These are phyloP conservation scores for Gobio occitaniae DNA, from an alignment of 2,797 vertebrate species.

Conservation along the genomic window DNA sequence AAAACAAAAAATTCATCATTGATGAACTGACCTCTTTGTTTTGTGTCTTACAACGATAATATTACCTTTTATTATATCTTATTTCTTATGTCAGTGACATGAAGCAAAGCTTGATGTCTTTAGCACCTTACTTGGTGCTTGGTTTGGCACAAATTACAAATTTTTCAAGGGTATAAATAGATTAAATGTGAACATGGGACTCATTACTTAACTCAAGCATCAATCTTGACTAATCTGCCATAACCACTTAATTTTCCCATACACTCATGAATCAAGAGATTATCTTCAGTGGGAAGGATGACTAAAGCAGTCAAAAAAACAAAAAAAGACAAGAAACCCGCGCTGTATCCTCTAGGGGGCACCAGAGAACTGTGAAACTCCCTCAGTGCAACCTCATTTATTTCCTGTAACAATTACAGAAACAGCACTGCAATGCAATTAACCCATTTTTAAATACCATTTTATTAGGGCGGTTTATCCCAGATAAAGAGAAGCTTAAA, in stretches of 20 bases:
- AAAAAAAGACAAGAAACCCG: not conserved
- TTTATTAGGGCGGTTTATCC: constrained; percentile 73
- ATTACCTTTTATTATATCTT: not conserved
- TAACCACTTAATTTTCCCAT: constrained; percentile 57
- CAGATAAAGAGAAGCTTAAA: constrained; percentile 66
- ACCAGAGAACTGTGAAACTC: constrained; percentile 63
- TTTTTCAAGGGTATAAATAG: constrained; percentile 16
- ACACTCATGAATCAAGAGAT: constrained; percentile 55
- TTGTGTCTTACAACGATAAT: not conserved
- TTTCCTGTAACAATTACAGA: constrained; percentile 67
- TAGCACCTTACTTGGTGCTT: not conserved
- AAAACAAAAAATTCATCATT: not conserved
- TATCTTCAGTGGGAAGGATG: constrained; percentile 36
- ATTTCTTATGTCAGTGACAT: not conserved
- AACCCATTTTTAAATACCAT: constrained; percentile 71
- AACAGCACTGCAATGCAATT: constrained; percentile 66
- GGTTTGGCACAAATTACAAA: not conserved
- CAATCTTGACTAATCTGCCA: constrained; percentile 55
- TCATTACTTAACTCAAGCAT: constrained; percentile 58
- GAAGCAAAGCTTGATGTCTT: not conserved
- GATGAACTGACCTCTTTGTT: not conserved
- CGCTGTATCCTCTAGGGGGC: constrained; percentile 58
- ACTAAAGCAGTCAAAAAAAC: not conserved
- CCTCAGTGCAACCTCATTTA: constrained; percentile 59
- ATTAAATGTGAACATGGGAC: constrained; percentile 28